Evolutionary conservation across 1,140 invertebrate genomes (phyloP).

Genomic region (Leptinotarsa texana): DNA sequence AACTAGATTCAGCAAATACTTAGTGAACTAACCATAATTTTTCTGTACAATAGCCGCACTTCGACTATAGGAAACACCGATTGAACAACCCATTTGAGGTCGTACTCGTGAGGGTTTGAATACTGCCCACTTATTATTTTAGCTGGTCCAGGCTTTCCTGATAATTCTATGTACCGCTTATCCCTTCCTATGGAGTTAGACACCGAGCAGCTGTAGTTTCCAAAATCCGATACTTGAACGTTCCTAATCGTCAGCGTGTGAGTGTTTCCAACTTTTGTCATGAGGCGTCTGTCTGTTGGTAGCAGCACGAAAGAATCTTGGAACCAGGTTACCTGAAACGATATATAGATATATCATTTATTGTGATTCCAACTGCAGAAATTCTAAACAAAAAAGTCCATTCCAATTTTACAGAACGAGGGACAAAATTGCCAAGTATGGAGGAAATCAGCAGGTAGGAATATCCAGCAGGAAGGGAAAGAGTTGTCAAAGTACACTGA

Average conservation of each 20-base stretch:
- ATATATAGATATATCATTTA: not conserved
- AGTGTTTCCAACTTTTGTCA: constrained; percentile 56
- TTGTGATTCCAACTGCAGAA: too few species aligned
- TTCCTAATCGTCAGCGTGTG: constrained; percentile 57
- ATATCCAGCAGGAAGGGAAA: too few species aligned
- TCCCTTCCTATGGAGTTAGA: constrained; percentile 71
- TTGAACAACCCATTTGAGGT: constrained; percentile 66
- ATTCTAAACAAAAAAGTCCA: too few species aligned
- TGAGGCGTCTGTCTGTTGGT: constrained; percentile 56
- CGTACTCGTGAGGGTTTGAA: constrained; percentile 63
- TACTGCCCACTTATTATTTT: constrained; percentile 65
- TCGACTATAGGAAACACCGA: constrained; percentile 68
- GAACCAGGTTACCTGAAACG: constrained; percentile 56
- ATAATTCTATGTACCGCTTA: constrained; percentile 67
- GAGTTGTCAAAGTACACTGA: too few species aligned
- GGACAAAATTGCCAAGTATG: too few species aligned
- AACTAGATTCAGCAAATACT: too few species aligned
- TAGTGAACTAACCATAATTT: constrained; percentile 61
- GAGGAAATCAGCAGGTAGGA: too few species aligned
- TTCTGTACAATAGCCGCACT: constrained; percentile 65
- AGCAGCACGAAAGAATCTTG: constrained; percentile 59
- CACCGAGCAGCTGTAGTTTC: constrained; percentile 68
- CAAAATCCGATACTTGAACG: constrained; percentile 59
- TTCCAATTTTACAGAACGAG: too few species aligned
- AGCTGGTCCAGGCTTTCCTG: constrained; percentile 68